Base-by-base conservation (phyloP, 2,113 vertebrate species). In the Chaetops frenatus region DNA sequence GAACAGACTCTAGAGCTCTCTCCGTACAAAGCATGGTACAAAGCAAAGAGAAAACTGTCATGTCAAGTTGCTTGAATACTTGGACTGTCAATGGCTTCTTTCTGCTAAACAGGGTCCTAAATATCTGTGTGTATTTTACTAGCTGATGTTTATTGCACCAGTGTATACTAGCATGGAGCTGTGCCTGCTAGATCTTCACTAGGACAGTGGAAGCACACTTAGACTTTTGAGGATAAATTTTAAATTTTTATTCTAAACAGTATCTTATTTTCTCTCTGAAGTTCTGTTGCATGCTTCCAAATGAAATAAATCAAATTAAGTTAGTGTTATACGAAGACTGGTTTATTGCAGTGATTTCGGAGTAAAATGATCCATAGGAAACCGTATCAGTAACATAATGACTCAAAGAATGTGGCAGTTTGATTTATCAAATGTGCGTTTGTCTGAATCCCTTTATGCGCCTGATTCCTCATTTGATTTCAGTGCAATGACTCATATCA, bases 341-440 rank as follows among this genome's bases (percentile, higher is more conserved):
- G 92, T 86, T 95, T 94, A 91, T 95, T 88, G 87, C 94, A 88
- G 86, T 42, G 17, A 84, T 65, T 95, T 97, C 83, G 91, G 85
- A 89, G 79, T 71, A 79, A 92, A 79, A 21, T 50, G 78, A 70
- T 90, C 36, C 72, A 47, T 51, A 90, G 73, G 84, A 92, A 89
- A 62, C 21, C 0, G 2, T n/a, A 78, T 81, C 91, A 92, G 56
- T 85, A 72, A 40, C 35, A 44, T 47, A 76, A 78, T 56, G 73
- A 70, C 82, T 86, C 77, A 60, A 56, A 67, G 86, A 86, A 85
- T 40, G 47, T 5, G 40, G 54, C 23, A 8, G 47, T 88, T 76
- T 74, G 60, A 82, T 81, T 86, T 94, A 91, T 79, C 76, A 94
- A 73, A 94, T 45, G 36, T 31, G 27, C 16, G 2, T 71, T 90